phyloP scores from a whole-genome alignment of 2,113 vertebrate genomes.

The Myotis davidii region DNA sequence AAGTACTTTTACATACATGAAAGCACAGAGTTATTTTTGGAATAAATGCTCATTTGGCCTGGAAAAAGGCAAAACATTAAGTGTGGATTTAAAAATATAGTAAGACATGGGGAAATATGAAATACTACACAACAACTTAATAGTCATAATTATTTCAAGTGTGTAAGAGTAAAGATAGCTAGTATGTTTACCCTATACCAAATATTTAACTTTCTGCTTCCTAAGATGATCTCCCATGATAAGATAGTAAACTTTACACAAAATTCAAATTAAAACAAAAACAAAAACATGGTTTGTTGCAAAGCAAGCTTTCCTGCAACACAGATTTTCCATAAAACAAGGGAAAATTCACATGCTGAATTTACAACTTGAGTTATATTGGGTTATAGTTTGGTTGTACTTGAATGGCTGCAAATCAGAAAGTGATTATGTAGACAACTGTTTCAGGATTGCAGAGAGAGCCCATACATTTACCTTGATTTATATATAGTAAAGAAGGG shows the following conservation, averaged over 20 bases:
- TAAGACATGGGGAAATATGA: neutral
- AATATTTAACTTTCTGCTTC: neutral
- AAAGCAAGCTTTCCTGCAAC: neutral
- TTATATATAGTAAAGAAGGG: neutral
- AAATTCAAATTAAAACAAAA: neutral
- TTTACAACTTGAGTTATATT: neutral
- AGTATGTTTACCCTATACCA: neutral
- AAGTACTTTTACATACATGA: neutral
- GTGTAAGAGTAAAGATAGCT: neutral
- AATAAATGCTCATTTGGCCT: neutral
- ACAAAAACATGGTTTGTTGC: neutral
- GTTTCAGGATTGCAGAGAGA: neutral
- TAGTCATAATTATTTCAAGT: neutral
- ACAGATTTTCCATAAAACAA: neutral
- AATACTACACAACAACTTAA: neutral
- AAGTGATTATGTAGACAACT: neutral
- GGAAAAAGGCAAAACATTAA: neutral
- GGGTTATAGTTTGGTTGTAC: neutral
- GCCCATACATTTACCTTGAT: neutral
- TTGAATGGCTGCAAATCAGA: neutral
- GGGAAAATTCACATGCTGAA: neutral
- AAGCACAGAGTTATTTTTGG: neutral
- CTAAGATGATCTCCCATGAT: neutral
- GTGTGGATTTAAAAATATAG: neutral
- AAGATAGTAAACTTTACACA: neutral